Conservation (phyloP, 2,888 invertebrate genomes). For the Euclidia mi region DNA sequence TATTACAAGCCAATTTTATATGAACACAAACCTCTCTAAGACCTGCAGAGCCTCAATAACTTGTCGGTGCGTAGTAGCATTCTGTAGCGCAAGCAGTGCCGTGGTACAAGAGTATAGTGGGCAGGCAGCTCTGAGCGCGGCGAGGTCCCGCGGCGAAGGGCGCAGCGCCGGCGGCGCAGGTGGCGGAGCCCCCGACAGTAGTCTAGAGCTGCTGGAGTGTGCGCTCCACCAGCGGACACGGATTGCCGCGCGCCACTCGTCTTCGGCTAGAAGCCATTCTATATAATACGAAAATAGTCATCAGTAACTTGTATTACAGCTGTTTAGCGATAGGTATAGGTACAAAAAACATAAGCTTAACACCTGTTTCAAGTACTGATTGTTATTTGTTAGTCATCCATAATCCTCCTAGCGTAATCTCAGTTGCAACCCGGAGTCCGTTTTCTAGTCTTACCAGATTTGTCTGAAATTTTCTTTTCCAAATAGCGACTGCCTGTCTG, state of each 20-base stretch:
- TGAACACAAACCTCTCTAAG: conserved; percentile 88
- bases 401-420: too few relatives aligned
- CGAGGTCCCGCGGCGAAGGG: conserved; percentile 79
- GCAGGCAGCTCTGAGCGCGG: conserved; percentile 86
- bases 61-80: conserved; percentile 90
- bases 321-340: too few relatives aligned
- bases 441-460: too few relatives aligned
- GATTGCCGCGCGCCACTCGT: conserved; percentile 74
- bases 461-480: too few relatives aligned
- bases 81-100: conserved; percentile 90
- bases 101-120: conserved; percentile 86
- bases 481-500: too few relatives aligned
- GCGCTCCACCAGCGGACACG: conserved; percentile 81
- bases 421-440: too few relatives aligned
- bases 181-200: conserved; percentile 60
- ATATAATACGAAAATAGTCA: too few relatives aligned
- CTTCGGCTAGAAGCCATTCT: conserved; percentile 82
- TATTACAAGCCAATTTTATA: too few relatives aligned
- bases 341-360: too few relatives aligned
- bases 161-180: conserved; percentile 68
- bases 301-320: too few relatives aligned
- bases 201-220: conserved; percentile 59
- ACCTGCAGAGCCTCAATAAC: conserved; percentile 89
- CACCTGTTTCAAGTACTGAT: too few relatives aligned
- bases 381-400: too few relatives aligned